Base-by-base conservation (phyloP, 2,888 invertebrate genomes). In the Epistrophella euchroma region DNA sequence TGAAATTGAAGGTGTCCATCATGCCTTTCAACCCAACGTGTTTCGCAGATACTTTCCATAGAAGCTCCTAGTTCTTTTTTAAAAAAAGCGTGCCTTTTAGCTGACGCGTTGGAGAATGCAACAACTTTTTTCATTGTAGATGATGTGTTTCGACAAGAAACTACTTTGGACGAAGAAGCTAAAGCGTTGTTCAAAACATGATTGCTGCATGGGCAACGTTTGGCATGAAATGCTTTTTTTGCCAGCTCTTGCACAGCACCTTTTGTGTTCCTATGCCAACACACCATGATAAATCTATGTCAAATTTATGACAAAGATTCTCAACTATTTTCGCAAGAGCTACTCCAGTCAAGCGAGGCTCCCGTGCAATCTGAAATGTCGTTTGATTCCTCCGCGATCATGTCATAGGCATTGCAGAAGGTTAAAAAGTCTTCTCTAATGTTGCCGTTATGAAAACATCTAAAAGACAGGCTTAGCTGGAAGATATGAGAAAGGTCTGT, bases 201-300 rank as follows among this genome's bases (percentile, higher is more conserved):
- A 37, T 60, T 60, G 22, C 37, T 60, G 22, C 13, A 60, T 5
- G 37, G 37, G 11, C 37, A 60, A 40, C 60, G 40, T 60, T 9
- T 6, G 9, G 19, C 37, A 15, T 60, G 19, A 4, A 13, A 7
- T 19, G 58, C 58, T 19, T 4, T 22, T 60, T 60, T 35, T 1
- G 1, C 2, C 9, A 58, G 13, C 11, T 35, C 35, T 0, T 4
- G 15, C 3, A 45, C 17, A 13, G 10, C 10, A 6, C 35, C 35
- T 2, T 9, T 35, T 58, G 35, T 7, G 19, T 17, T 0, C 13
- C 35, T 17, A 60, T 60, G 0, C 60, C 60, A 2, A 60, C 40
- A 11, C 13, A 37, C 2, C 7, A 58, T 15, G 0, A 3, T 9
- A 60, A 60, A 9, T 60, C 15, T 2, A 60, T 9, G 2, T 13